Evolutionary conservation across 2,888 invertebrate species (phyloP).

Genomic region (Sesia apiformis): DNA sequence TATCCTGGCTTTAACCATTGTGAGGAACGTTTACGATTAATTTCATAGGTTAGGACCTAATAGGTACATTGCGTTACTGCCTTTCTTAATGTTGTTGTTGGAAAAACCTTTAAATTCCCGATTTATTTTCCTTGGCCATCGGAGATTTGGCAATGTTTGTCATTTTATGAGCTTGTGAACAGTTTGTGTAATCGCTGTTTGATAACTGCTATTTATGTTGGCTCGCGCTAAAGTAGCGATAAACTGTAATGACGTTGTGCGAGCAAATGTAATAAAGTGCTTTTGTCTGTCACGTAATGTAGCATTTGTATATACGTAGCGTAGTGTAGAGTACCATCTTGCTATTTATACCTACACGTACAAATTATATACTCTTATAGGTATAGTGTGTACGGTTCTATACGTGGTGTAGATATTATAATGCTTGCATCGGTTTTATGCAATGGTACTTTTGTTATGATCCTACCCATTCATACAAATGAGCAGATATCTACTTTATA

Average conservation of each 20-base stretch:
- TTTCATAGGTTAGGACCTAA: too few relatives aligned
- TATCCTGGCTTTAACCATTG: too few relatives aligned
- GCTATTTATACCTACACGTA: not conserved
- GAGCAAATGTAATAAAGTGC: constrained; percentile 32
- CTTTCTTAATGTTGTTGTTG: too few relatives aligned
- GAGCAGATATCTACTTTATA: too few relatives aligned
- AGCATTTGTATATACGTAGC: constrained; percentile 6
- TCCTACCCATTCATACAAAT: too few relatives aligned
- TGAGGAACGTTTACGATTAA: too few relatives aligned
- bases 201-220: constrained; percentile 59
- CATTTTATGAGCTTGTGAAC: constrained; percentile 60
- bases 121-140: constrained; percentile 59
- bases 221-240: constrained; percentile 43
- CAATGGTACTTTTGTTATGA: too few relatives aligned
- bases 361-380: too few relatives aligned
- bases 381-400: too few relatives aligned
- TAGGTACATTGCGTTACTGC: too few relatives aligned
- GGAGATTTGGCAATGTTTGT: constrained; percentile 55
- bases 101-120: constrained; percentile 17
- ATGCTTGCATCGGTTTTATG: too few relatives aligned
- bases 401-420: too few relatives aligned
- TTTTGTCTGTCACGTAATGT: constrained; percentile 24
- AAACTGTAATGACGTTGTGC: constrained; percentile 46
- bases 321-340: not conserved
- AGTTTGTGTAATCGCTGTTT: constrained; percentile 59